These are phyloP conservation scores for Mimachlamys varia DNA, from an alignment of 2,888 invertebrate species.

Conservation along the genomic window DNA sequence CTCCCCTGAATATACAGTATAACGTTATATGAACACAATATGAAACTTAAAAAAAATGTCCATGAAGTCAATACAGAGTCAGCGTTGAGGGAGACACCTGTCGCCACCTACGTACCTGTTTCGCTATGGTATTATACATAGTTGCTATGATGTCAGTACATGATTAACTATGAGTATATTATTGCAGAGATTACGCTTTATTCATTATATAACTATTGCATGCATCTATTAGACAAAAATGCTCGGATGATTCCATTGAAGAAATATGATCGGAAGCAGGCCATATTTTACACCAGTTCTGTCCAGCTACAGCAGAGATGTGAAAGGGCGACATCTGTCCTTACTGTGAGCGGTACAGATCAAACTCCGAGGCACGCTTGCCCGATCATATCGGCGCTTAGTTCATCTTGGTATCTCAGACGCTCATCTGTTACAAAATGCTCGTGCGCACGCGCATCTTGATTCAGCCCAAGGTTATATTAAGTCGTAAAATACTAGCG, in stretches of 20 bases:
- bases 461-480: neutral
- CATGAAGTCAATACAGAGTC: too few relatives aligned
- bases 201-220: neutral
- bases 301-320: neutral
- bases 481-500: neutral
- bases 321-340: constrained; percentile 31
- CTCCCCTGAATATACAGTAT: too few relatives aligned
- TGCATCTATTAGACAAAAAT: neutral
- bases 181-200: too few relatives aligned
- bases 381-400: constrained; percentile 36
- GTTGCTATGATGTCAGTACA: too few relatives aligned
- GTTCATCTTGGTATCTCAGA: constrained; percentile 18
- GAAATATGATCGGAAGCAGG: neutral
- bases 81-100: too few relatives aligned
- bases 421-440: neutral
- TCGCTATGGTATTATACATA: too few relatives aligned
- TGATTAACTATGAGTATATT: too few relatives aligned
- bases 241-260: neutral
- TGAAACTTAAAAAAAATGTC: too few relatives aligned
- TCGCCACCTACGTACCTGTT: too few relatives aligned
- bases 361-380: constrained; percentile 8
- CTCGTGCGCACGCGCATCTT: constrained; percentile 14
- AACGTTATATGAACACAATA: too few relatives aligned
- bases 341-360: neutral
- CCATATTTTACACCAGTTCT: constrained; percentile 21